These are phyloP conservation scores for Leptopilina syphax DNA, from an alignment of 2,888 invertebrate species.

Conservation along the genomic window DNA sequence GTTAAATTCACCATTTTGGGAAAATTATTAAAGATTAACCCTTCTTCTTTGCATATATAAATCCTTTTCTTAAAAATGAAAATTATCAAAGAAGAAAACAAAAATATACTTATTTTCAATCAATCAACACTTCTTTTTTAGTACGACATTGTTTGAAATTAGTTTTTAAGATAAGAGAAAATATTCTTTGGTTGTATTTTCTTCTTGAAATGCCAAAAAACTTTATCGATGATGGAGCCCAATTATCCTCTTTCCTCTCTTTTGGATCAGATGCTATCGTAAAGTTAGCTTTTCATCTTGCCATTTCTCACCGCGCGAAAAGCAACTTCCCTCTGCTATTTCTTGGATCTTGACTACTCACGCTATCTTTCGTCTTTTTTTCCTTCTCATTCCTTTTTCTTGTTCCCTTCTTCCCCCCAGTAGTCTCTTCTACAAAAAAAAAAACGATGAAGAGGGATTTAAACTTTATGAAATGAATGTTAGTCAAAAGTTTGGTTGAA, in stretches of 20 bases:
- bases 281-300: conserved; percentile 68
- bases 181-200: not conserved
- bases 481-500: conserved; percentile 5
- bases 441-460: too few species aligned
- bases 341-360: conserved; percentile 43
- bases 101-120: too few species aligned
- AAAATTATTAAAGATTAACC: not conserved
- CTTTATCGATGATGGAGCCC: conserved; percentile 23
- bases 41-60: too few species aligned
- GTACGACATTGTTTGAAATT: too few species aligned
- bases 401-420: too few species aligned
- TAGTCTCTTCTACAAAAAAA: too few species aligned
- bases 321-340: conserved; percentile 56
- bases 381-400: not conserved
- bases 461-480: conserved; percentile 46
- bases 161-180: too few species aligned
- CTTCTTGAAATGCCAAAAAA: not conserved
- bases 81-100: too few species aligned
- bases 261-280: conserved; percentile 59
- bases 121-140: too few species aligned
- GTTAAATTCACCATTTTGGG: conserved; percentile 29
- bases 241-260: conserved; percentile 54
- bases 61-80: not conserved
- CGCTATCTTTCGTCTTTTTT: conserved; percentile 45
- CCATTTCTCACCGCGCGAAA: conserved; percentile 54